These are phyloP conservation scores for Erebia ligea DNA, from an alignment of 2,888 invertebrate genomes.

Conservation along the genomic window DNA sequence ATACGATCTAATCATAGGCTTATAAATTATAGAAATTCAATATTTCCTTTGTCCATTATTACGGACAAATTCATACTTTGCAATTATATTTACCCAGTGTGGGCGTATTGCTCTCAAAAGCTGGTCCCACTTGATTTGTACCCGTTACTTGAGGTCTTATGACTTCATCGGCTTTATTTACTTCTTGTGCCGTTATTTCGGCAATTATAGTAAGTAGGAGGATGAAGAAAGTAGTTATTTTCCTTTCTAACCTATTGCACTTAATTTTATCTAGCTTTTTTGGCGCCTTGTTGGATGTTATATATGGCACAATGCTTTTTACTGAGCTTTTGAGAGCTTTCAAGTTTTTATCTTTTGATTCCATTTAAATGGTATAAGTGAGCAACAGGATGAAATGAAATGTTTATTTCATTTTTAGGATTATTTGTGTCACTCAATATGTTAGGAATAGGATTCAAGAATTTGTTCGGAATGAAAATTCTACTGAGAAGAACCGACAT, in stretches of 20 bases:
- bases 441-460: too few relatives aligned
- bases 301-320: neutral
- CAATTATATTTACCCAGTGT: slow-evolving; percentile 29
- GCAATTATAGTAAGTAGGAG: slow-evolving; percentile 37
- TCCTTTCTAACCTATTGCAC: slow-evolving; percentile 34
- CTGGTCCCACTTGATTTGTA: slow-evolving; percentile 26
- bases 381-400: too few relatives aligned
- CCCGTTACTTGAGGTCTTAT: slow-evolving; percentile 36
- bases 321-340: neutral
- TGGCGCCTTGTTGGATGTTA: neutral
- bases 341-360: neutral
- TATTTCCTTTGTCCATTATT: slow-evolving; percentile 6
- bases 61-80: slow-evolving; percentile 5
- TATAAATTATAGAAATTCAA: slow-evolving; percentile 4
- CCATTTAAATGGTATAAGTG: neutral
- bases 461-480: too few relatives aligned
- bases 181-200: slow-evolving; percentile 34
- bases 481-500: too few relatives aligned
- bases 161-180: slow-evolving; percentile 34
- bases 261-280: slow-evolving; percentile 1
- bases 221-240: slow-evolving; percentile 28
- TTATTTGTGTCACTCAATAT: too few relatives aligned
- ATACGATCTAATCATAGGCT: neutral
- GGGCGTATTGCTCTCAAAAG: slow-evolving; percentile 30
- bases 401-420: too few relatives aligned